These are phyloP conservation scores for Allobates femoralis DNA, from an alignment of 2,797 vertebrate species.

Conservation along the genomic window DNA sequence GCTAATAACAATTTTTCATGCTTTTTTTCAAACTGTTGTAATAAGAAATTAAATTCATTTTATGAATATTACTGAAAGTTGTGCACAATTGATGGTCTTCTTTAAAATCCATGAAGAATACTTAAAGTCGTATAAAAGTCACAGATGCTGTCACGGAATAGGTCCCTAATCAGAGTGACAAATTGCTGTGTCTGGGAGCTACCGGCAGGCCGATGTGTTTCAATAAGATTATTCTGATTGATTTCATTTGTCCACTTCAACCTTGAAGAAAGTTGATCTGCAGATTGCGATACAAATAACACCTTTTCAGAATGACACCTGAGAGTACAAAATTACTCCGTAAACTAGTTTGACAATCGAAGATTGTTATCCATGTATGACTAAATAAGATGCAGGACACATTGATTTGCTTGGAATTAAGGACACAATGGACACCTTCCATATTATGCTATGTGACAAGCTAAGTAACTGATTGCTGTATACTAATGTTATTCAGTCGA, in stretches of 20 bases:
- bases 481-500: not conserved
- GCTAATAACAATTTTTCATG: constrained; percentile 43
- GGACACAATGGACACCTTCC: not conserved
- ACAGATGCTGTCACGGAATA: constrained; percentile 52
- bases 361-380: constrained; percentile 40
- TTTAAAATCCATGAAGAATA: constrained; percentile 23
- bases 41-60: constrained; percentile 45
- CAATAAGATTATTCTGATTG: constrained; percentile 62
- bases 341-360: constrained; percentile 24
- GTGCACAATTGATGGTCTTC: constrained; percentile 22
- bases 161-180: constrained; percentile 56
- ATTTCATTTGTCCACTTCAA: constrained; percentile 61
- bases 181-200: constrained; percentile 51
- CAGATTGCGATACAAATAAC: constrained; percentile 57
- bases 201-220: constrained; percentile 47
- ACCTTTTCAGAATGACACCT: constrained; percentile 42
- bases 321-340: constrained; percentile 39
- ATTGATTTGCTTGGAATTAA: constrained; percentile 11
- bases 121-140: constrained; percentile 61
- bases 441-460: constrained; percentile 1
- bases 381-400: constrained; percentile 16
- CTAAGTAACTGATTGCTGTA: not conserved
- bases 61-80: constrained; percentile 32
- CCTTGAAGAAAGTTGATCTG: constrained; percentile 60
- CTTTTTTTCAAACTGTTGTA: constrained; percentile 9